phyloP scores from a whole-genome alignment of 2,797 vertebrate species.

The Steatocranus sp. region DNA sequence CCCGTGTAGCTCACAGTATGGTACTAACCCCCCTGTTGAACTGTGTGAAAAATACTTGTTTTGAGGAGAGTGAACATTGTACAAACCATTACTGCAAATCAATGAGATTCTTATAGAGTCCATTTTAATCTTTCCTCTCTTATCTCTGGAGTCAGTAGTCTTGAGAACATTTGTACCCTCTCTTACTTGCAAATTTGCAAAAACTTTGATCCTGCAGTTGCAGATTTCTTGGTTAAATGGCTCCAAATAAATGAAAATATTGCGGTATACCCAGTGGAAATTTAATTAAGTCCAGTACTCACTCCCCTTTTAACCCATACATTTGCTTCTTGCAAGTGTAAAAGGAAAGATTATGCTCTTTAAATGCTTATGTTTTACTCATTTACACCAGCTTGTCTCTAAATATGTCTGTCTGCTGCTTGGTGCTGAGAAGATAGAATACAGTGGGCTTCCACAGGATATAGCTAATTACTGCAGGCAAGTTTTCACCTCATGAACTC shows the following conservation, averaged over 20 bases:
- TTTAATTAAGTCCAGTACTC: background rate
- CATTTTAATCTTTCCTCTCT: background rate
- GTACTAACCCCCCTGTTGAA: background rate
- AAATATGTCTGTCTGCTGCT: background rate
- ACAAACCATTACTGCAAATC: background rate
- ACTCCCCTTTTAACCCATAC: background rate
- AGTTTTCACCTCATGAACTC: background rate
- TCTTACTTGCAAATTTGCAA: background rate
- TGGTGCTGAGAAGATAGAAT: background rate
- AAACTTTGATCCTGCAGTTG: background rate
- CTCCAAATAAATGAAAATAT: background rate
- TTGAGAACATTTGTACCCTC: background rate
- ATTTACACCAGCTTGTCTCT: background rate
- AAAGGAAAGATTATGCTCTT: background rate
- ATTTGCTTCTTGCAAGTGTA: background rate
- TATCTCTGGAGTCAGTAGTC: background rate
- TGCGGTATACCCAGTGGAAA: background rate
- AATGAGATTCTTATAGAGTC: background rate
- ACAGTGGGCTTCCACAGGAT: accelerated
- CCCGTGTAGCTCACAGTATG: background rate
- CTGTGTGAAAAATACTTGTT: background rate
- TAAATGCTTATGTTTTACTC: background rate
- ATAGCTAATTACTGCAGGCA: background rate
- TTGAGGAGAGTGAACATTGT: background rate
- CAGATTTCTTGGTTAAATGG: background rate